phyloP scores from a whole-genome alignment of 2,797 vertebrate species.

The Pelochelys cantorii region DNA sequence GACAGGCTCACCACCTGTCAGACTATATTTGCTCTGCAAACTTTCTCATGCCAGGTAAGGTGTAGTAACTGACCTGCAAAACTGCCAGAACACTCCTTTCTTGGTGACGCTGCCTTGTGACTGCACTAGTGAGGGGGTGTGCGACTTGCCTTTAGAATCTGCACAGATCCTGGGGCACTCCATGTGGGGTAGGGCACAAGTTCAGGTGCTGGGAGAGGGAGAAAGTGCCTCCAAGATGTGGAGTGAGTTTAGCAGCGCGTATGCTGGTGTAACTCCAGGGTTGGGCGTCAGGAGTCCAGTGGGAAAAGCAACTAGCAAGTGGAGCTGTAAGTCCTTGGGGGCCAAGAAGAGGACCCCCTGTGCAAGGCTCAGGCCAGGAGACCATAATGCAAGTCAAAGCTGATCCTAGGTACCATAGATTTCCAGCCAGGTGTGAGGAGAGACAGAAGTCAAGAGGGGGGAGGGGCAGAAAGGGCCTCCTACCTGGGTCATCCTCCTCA shows the following conservation, averaged over 20 bases:
- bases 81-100: background rate
- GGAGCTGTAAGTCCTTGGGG: background rate
- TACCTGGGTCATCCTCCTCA: conserved; percentile 97
- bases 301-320: background rate
- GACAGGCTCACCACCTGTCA: background rate
- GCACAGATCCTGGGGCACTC: background rate
- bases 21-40: background rate
- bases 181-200: too few relatives aligned
- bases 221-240: background rate
- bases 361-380: background rate
- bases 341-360: too few relatives aligned
- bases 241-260: background rate
- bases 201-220: background rate
- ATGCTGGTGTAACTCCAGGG: background rate
- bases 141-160: background rate
- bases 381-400: background rate
- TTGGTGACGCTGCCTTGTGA: background rate
- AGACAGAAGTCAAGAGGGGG: background rate
- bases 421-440: background rate
- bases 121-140: background rate
- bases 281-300: background rate
- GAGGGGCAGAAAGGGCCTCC: background rate
- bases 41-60: background rate
- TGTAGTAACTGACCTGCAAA: background rate
- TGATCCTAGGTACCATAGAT: background rate